These are phyloP conservation scores for Andrena cerasifolii DNA, from an alignment of 1,140 invertebrate genomes.

Conservation along the genomic window DNA sequence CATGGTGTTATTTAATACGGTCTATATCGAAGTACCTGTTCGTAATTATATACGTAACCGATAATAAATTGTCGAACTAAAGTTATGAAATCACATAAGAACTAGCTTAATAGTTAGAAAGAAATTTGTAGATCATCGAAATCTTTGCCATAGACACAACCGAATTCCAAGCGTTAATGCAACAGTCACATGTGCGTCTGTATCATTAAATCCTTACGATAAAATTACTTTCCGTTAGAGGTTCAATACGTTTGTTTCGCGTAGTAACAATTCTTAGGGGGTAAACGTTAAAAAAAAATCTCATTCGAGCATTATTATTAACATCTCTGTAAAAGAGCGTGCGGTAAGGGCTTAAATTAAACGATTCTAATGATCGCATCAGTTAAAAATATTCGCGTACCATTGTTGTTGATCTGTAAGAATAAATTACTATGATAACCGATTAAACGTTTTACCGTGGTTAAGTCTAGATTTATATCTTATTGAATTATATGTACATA, in stretches of 20 bases:
- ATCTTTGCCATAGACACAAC: background rate
- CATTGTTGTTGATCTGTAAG: slow-evolving; percentile 18
- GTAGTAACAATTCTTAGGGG: background rate
- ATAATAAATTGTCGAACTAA: slow-evolving; percentile 29
- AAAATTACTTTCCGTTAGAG: background rate
- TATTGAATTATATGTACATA: slow-evolving; percentile 37
- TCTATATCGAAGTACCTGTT: slow-evolving; percentile 15
- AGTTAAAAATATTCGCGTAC: slow-evolving; percentile 22
- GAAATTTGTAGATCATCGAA: background rate
- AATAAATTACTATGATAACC: slow-evolving; percentile 46
- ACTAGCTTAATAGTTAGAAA: background rate
- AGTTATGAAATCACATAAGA: slow-evolving; percentile 1
- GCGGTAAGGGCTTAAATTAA: slow-evolving; percentile 12
- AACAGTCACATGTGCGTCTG: background rate
- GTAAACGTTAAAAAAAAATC: background rate
- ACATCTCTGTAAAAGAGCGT: background rate
- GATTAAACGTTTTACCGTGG: slow-evolving; percentile 34
- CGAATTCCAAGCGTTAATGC: slow-evolving; percentile 4
- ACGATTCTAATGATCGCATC: slow-evolving; percentile 14
- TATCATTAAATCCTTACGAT: background rate
- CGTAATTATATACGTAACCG: slow-evolving; percentile 6
- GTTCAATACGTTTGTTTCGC: background rate
- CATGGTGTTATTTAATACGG: slow-evolving; percentile 26
- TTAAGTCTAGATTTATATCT: slow-evolving; percentile 24
- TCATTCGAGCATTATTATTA: background rate